A percentile compares a stretch with the other conserved stretches of the same genome.
Conservation (phyloP, 2,888 invertebrate species). For the Hemithea aestivaria region DNA sequence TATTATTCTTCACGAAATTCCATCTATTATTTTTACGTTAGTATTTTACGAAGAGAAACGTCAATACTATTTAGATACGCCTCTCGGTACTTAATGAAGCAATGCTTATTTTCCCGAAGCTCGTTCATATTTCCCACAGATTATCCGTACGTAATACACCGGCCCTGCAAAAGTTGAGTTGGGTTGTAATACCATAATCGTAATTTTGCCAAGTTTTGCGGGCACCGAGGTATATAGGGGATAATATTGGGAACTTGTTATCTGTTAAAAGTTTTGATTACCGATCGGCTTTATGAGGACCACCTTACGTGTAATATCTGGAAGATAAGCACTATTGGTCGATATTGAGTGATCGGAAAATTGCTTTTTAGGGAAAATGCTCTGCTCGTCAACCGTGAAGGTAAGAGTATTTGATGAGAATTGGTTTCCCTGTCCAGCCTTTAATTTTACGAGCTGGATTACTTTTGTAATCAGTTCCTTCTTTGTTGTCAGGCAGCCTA, state of each 20-base stretch:
- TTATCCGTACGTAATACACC: constrained; percentile 31
- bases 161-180: constrained; percentile 38
- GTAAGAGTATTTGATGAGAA: no score
- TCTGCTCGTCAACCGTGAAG: no score
- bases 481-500: no score
- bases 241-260: constrained; percentile 43
- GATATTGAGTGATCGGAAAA: background rate
- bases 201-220: constrained; percentile 39
- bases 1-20: no score
- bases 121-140: constrained; percentile 22
- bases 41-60: no score
- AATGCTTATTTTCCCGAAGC: constrained; percentile 22
- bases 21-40: no score
- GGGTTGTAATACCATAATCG: constrained; percentile 42
- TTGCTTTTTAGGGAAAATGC: background rate
- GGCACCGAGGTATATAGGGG: constrained; percentile 18
- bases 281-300: constrained; percentile 25
- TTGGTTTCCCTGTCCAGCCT: no score
- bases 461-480: no score
- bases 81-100: constrained; percentile 11
- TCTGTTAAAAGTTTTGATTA: constrained; percentile 32
- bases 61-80: constrained; percentile 4
- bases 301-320: constrained; percentile 19
- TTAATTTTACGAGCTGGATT: no score
- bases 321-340: constrained; percentile 17